Conservation (phyloP, 2,888 invertebrate genomes). For the Incurvaria masculella region DNA sequence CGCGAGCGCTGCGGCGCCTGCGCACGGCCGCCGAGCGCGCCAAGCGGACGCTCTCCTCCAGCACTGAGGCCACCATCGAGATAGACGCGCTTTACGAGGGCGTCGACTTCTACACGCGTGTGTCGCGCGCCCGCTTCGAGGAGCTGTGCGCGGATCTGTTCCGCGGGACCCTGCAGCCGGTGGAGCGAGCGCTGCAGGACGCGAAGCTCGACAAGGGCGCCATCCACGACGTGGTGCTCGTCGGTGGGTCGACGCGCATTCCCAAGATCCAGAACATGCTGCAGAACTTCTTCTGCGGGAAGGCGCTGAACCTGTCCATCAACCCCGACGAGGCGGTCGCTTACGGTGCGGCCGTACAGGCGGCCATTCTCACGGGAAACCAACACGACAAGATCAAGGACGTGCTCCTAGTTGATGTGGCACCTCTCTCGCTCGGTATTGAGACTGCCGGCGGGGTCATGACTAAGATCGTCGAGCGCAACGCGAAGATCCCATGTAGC, state of each 20-base stretch:
- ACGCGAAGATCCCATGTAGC: conserved; percentile 67
- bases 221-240: conserved; percentile 77
- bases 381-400: conserved; percentile 74
- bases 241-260: conserved; percentile 78
- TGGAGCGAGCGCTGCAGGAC: conserved; percentile 74
- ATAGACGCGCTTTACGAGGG: conserved; percentile 74
- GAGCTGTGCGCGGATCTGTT: conserved; percentile 71
- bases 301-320: conserved; percentile 68
- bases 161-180: conserved; percentile 70
- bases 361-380: conserved; percentile 70
- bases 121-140: conserved; percentile 73
- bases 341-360: conserved; percentile 73
- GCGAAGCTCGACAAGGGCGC: conserved; percentile 74
- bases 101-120: conserved; percentile 64
- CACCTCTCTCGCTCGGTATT: conserved; percentile 66
- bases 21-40: conserved; percentile 76
- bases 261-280: conserved; percentile 75
- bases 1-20: conserved; percentile 65
- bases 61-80: conserved; percentile 71
- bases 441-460: conserved; percentile 80
- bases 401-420: conserved; percentile 55
- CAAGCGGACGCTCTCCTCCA: conserved; percentile 72
- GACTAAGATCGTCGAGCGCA: conserved; percentile 71
- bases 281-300: conserved; percentile 73
- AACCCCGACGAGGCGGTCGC: conserved; percentile 82